Conservation (phyloP, 2,113 vertebrate genomes). For the Promerops cafer region DNA sequence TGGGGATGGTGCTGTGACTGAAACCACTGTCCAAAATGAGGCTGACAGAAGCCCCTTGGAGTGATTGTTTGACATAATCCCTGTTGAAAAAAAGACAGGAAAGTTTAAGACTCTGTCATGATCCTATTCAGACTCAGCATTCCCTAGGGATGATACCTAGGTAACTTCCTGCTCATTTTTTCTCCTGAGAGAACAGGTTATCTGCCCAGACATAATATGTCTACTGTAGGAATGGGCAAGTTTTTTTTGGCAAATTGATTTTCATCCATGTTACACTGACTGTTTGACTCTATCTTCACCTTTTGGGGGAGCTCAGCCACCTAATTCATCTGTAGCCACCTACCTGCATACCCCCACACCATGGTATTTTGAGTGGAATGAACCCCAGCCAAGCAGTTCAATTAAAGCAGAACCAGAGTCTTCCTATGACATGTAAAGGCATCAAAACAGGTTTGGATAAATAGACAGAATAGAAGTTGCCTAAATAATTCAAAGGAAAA, state of each 20-base stretch:
- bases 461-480: not conserved
- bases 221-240: not conserved
- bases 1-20: not conserved
- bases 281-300: not conserved
- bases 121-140: not conserved
- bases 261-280: not conserved
- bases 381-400: not conserved
- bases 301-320: not conserved
- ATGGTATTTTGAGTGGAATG: not conserved
- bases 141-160: not conserved
- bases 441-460: not conserved
- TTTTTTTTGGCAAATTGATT: not conserved
- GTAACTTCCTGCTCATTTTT: not conserved
- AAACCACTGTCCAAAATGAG: not conserved
- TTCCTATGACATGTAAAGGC: not conserved
- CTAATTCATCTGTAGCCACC: not conserved
- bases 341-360: not conserved
- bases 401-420: not conserved
- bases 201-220: not conserved
- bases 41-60: accelerated
- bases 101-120: not conserved
- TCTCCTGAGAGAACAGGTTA: not conserved
- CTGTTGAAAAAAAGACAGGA: not conserved
- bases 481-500: not conserved
- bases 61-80: not conserved